Conservation (phyloP, 2,797 vertebrate species). For the Numenius phaeopus region DNA sequence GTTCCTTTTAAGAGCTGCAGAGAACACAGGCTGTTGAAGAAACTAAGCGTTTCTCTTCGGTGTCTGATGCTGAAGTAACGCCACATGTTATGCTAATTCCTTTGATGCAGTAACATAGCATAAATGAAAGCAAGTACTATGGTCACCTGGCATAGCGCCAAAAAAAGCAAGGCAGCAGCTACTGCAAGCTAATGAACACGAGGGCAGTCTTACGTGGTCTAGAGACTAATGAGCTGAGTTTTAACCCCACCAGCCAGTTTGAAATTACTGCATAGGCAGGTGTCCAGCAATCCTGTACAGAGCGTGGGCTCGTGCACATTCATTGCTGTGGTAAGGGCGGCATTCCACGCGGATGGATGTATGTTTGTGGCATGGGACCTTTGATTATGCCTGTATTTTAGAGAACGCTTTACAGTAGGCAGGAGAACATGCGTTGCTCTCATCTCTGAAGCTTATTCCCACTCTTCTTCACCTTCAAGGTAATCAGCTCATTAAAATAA, state of each 20-base stretch:
- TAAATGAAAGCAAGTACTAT: not conserved
- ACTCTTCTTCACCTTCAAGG: not conserved
- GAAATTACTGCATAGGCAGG: not conserved
- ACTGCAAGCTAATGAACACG: not conserved
- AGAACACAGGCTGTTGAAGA: not conserved
- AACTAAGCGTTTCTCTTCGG: not conserved
- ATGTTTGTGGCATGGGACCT: rapidly evolving
- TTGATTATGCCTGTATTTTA: not conserved
- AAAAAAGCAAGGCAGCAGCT: not conserved
- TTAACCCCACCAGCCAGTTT: not conserved
- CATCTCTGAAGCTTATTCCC: not conserved
- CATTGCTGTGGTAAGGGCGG: not conserved
- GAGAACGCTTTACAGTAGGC: not conserved
- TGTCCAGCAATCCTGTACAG: not conserved
- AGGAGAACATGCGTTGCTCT: not conserved
- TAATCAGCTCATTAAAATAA: not conserved
- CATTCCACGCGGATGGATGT: not conserved
- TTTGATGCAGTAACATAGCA: not conserved
- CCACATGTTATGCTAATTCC: not conserved
- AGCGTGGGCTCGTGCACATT: rapidly evolving
- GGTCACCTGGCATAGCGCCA: not conserved
- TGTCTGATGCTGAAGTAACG: not conserved
- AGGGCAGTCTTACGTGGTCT: not conserved
- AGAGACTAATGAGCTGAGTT: not conserved
- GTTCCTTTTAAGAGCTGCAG: not conserved